Conservation (phyloP, 1,140 invertebrate genomes). For the Phymorhynchus buccinoides region DNA sequence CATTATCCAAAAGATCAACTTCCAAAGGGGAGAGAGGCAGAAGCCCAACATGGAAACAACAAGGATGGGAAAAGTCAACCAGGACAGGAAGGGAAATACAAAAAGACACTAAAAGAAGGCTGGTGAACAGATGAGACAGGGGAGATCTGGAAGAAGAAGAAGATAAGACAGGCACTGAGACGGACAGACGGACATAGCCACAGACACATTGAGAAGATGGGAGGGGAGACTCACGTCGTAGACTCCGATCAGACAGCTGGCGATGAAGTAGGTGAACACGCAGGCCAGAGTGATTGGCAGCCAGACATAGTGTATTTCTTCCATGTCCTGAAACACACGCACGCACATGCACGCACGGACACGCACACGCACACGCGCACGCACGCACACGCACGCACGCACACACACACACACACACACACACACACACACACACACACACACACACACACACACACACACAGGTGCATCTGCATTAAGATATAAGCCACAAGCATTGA, state of each 20-base stretch:
- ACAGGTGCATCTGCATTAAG: neutral
- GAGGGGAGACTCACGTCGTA: conserved; percentile 83
- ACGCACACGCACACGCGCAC: neutral
- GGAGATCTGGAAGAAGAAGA: no score
- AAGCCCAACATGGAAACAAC: no score
- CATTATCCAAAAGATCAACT: no score
- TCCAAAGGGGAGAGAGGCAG: no score
- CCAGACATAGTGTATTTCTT: conserved; percentile 57
- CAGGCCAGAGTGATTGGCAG: conserved; percentile 86
- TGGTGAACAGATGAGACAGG: no score
- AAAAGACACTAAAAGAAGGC: no score
- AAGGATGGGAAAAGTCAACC: no score
- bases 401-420: neutral
- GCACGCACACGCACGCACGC: conserved; percentile 1
- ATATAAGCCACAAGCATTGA: no score
- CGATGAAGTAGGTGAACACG: conserved; percentile 91
- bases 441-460: neutral
- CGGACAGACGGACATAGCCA: neutral
- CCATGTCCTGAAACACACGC: conserved; percentile 48
- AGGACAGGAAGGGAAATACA: no score
- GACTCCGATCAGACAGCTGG: conserved; percentile 90
- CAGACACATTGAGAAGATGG: neutral
- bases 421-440: neutral
- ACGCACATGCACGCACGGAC: neutral
- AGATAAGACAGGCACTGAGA: neutral